Conservation (phyloP, 1,140 invertebrate genomes). For the Bemisia tabaci region DNA sequence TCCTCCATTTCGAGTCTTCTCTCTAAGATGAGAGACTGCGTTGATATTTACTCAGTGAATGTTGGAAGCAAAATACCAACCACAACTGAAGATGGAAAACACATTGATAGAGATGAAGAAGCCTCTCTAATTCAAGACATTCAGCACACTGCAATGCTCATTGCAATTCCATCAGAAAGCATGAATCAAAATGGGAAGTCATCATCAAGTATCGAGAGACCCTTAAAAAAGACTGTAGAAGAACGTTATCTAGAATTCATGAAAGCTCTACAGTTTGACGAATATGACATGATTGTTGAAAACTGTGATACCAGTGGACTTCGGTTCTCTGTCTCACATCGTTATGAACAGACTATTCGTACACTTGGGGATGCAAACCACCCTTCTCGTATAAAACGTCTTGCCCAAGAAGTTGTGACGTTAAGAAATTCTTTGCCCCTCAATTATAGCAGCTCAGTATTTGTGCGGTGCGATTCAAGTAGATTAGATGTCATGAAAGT, state of each 20-base stretch:
- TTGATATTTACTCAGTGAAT: conserved; percentile 71
- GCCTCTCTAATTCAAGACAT: conserved; percentile 79
- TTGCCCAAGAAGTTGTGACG: conserved; percentile 91
- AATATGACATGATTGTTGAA: conserved; percentile 81
- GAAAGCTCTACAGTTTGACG: conserved; percentile 78
- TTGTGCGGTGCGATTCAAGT: conserved; percentile 89
- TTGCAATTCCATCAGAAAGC: no score
- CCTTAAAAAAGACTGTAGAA: conserved; percentile 54
- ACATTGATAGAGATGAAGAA: conserved; percentile 75
- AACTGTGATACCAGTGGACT: conserved; percentile 47
- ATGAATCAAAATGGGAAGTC: no score
- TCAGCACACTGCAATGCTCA: conserved; percentile 63
- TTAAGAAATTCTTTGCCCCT: conserved; percentile 83
- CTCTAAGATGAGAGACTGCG: conserved; percentile 74
- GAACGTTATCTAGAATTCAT: conserved; percentile 73
- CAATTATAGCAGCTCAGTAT: conserved; percentile 86
- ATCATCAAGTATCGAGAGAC: no score
- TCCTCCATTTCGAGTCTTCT: conserved; percentile 51
- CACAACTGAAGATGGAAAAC: no score
- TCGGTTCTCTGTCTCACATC: conserved; percentile 75
- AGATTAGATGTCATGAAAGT: conserved; percentile 93
- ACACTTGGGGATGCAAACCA: conserved; percentile 71
- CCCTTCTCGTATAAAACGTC: conserved; percentile 72
- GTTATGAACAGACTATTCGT: conserved; percentile 80
- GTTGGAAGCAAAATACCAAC: no score